Evolutionary conservation across 2,113 vertebrate species (phyloP).

Genomic region (Osmerus mordax): DNA sequence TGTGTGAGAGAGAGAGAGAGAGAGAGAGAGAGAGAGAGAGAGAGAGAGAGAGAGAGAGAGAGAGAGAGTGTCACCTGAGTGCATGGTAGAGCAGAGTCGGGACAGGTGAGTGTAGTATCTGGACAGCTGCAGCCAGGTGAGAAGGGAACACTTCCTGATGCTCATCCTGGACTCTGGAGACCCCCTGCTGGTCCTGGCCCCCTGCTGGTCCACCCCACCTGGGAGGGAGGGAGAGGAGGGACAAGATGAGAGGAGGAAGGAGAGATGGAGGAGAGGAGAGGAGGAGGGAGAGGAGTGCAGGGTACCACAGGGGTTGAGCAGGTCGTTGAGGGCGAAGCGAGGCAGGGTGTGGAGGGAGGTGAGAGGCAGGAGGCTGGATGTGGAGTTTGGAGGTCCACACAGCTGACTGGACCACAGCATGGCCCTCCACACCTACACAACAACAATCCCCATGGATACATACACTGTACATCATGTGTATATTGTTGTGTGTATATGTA

Average conservation of each 20-base stretch:
- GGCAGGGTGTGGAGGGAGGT: conserved; percentile 60
- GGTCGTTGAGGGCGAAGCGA: conserved; percentile 74
- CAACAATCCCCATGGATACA: neutral
- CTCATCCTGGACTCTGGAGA: conserved; percentile 21
- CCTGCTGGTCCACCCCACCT: conserved; percentile 35
- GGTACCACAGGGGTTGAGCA: conserved; percentile 59
- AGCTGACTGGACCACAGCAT: conserved; percentile 60
- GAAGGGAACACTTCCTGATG: conserved; percentile 34
- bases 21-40: neutral
- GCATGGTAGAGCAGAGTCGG: conserved; percentile 66
- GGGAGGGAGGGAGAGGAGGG: neutral
- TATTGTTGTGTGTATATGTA: neutral
- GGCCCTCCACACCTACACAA: conserved; percentile 54
- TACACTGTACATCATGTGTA: neutral
- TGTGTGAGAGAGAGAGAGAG: neutral
- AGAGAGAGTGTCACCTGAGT: conserved; percentile 59
- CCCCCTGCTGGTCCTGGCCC: neutral
- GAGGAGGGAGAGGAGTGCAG: neutral
- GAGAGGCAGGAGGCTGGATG: conserved; percentile 46
- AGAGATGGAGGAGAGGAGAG: neutral
- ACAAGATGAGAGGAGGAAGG: neutral
- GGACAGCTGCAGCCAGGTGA: conserved; percentile 76
- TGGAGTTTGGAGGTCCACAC: conserved; percentile 58
- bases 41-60: neutral
- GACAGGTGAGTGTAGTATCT: conserved; percentile 74